Evolutionary conservation across 2,888 invertebrate species (phyloP).

Genomic region (Anthrax anthrax): DNA sequence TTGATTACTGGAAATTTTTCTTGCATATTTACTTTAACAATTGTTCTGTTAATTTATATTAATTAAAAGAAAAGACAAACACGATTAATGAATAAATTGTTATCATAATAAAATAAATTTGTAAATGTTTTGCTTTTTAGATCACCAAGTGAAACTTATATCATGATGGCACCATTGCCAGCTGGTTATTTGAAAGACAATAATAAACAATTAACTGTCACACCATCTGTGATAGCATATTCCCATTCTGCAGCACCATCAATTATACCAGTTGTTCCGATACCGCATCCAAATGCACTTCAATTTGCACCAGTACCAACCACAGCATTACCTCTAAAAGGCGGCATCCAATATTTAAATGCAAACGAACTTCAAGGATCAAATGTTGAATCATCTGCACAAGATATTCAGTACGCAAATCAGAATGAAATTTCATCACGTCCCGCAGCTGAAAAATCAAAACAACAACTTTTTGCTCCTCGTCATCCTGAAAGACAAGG

Average conservation of each 20-base stretch:
- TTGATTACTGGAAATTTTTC: no score
- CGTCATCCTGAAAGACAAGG: slow-evolving; percentile 13
- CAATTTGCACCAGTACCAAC: neutral
- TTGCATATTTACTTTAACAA: no score
- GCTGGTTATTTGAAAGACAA: slow-evolving; percentile 10
- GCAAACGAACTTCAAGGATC: neutral
- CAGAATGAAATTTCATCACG: slow-evolving; percentile 7
- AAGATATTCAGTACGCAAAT: slow-evolving; percentile 12
- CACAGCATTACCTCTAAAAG: neutral
- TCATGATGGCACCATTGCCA: slow-evolving; percentile 15
- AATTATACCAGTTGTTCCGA: neutral
- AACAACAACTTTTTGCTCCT: slow-evolving; percentile 26
- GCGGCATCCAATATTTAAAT: neutral
- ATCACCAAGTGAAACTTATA: slow-evolving; percentile 8
- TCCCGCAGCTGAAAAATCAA: slow-evolving; percentile 18
- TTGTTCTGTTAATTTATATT: no score
- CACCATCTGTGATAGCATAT: slow-evolving; percentile 13
- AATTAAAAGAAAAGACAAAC: no score
- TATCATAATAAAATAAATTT: no score
- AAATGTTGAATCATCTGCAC: neutral
- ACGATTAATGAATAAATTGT: no score
- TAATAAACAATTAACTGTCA: slow-evolving; percentile 11
- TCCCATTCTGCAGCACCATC: slow-evolving; percentile 6
- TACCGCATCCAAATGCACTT: neutral
- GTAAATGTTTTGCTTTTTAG: slow-evolving; percentile 5